phyloP scores from a whole-genome alignment of 1,140 invertebrate genomes.

The Tetramorium parvispinum region DNA sequence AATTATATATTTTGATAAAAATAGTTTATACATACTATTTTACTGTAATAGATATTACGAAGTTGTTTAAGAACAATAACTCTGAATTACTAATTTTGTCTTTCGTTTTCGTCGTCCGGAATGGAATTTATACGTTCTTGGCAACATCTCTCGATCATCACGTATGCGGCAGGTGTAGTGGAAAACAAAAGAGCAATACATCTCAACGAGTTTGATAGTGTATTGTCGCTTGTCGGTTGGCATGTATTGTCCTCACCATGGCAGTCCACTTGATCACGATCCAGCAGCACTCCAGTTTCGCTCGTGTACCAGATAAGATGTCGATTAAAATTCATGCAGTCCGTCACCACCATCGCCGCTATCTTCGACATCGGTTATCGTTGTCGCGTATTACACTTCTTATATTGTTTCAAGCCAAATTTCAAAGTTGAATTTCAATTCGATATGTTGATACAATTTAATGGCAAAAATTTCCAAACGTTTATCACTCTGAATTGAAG shows the following conservation, averaged over 20 bases:
- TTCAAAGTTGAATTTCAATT: constrained; percentile 24
- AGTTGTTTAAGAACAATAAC: background rate
- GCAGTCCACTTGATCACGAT: constrained; percentile 84
- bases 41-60: background rate
- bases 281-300: constrained; percentile 74
- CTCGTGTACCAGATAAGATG: constrained; percentile 80
- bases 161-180: constrained; percentile 71
- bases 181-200: constrained; percentile 83
- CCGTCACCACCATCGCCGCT: constrained; percentile 20
- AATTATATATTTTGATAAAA: background rate
- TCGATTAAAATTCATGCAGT: constrained; percentile 85
- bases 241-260: constrained; percentile 84
- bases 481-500: background rate
- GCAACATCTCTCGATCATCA: constrained; percentile 6
- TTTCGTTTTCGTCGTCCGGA: background rate
- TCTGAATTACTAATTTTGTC: background rate
- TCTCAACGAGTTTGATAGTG: constrained; percentile 82
- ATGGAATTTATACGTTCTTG: background rate
- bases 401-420: constrained; percentile 66
- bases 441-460: constrained; percentile 56
- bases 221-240: constrained; percentile 83
- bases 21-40: background rate
- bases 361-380: constrained; percentile 58
- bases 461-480: constrained; percentile 24
- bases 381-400: constrained; percentile 58